These are phyloP conservation scores for Rhamnusium bicolor DNA, from an alignment of 2,888 invertebrate species.

Conservation along the genomic window DNA sequence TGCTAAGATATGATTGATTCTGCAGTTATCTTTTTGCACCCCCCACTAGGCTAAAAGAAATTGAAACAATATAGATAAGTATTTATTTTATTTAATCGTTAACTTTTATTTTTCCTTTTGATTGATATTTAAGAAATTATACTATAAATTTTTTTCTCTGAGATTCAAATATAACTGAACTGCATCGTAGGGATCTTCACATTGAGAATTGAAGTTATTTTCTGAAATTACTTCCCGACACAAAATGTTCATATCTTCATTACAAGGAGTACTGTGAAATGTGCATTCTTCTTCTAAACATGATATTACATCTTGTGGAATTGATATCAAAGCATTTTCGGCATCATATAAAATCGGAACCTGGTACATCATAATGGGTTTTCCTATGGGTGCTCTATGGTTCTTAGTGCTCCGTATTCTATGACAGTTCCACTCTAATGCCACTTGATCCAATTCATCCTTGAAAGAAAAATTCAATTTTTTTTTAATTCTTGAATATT, in stretches of 20 bases:
- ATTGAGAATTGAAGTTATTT: background rate
- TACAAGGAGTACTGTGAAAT: slow-evolving; percentile 16
- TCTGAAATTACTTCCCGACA: slow-evolving; percentile 26
- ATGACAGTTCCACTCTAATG: slow-evolving; percentile 36
- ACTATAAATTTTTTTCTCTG: slow-evolving; percentile 7
- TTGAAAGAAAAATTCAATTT: background rate
- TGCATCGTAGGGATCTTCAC: slow-evolving; percentile 27
- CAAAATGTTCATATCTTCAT: slow-evolving; percentile 13
- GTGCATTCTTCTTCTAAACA: slow-evolving; percentile 30
- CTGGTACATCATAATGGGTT: slow-evolving; percentile 37
- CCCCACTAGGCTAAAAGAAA: background rate
- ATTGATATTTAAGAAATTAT: background rate
- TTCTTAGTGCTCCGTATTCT: slow-evolving; percentile 32
- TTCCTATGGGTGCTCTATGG: slow-evolving; percentile 32
- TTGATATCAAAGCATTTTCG: background rate
- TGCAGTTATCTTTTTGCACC: too few species aligned
- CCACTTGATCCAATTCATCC: slow-evolving; percentile 35
- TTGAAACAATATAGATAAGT: slow-evolving; percentile 4
- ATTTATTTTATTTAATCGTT: slow-evolving; percentile 1
- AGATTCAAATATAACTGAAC: slow-evolving; percentile 26
- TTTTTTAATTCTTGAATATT: background rate
- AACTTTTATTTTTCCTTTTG: background rate
- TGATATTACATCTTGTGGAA: slow-evolving; percentile 11
- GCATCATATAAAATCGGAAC: slow-evolving; percentile 27
- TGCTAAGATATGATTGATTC: too few species aligned